Percentiles rank a stretch among this genome's conserved stretches.
Conservation (phyloP, 1,140 invertebrate genomes). For the Drosophila sturtevanti region DNA sequence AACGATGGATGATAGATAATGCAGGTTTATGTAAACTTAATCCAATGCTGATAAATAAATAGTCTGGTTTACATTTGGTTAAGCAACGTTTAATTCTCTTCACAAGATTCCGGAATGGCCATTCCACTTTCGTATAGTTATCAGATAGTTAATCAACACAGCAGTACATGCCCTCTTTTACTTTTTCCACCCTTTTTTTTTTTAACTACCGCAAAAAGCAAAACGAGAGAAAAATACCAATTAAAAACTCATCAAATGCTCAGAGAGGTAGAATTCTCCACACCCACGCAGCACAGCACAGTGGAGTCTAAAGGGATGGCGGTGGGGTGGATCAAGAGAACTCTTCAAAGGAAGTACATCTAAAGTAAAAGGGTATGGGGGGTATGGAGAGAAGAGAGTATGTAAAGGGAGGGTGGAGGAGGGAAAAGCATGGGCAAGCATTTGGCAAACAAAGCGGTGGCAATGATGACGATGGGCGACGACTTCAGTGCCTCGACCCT, state of each 20-base stretch:
- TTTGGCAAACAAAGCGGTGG: conserved; percentile 41
- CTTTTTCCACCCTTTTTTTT: conserved; percentile 8
- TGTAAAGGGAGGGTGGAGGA: conserved; percentile 10
- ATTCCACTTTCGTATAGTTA: neutral
- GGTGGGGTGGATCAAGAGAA: neutral
- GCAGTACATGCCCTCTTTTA: neutral
- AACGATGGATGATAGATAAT: too few species aligned
- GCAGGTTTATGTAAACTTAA: too few species aligned
- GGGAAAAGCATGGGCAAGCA: conserved; percentile 30
- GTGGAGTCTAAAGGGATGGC: neutral
- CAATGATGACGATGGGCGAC: neutral
- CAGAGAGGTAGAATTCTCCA: conserved; percentile 1
- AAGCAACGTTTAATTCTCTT: neutral
- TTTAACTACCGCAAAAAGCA: conserved; percentile 3
- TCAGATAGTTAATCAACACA: conserved; percentile 5
- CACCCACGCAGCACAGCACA: conserved; percentile 1
- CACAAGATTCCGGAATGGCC: neutral
- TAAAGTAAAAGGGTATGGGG: neutral
- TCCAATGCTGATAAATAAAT: too few species aligned
- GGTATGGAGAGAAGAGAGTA: neutral
- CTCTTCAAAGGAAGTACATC: conserved; percentile 44
- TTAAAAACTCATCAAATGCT: conserved; percentile 59
- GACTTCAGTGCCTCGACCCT: conserved; percentile 24
- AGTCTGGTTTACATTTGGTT: neutral
- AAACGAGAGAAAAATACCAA: conserved; percentile 31